Conservation (phyloP, 2,797 vertebrate species). For the Serranus cabrilla region DNA sequence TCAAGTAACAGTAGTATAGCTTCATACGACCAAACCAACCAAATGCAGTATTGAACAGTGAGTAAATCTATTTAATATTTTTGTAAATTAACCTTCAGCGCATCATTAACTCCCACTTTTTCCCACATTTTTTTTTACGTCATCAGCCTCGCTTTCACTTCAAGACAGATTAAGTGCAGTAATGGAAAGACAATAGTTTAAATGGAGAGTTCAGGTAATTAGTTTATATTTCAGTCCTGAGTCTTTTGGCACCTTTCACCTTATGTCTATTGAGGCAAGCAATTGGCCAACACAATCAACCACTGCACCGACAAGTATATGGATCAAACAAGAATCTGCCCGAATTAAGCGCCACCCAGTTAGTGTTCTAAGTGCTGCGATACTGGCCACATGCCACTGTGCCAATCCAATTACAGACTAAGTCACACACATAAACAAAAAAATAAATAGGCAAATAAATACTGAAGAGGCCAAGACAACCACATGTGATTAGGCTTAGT, state of each 20-base stretch:
- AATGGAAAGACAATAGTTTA: constrained; percentile 20
- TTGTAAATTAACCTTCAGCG: constrained; percentile 12
- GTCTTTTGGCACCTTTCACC: constrained; percentile 64
- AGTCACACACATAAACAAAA: constrained; percentile 25
- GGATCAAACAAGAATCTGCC: constrained; percentile 12
- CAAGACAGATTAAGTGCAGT: constrained; percentile 24
- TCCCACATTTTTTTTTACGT: constrained; percentile 19
- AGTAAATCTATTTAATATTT: constrained; percentile 19
- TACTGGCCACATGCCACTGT: constrained; percentile 18
- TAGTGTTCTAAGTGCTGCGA: constrained; percentile 45
- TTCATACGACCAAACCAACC: constrained; percentile 38
- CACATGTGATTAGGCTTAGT: constrained; percentile 31
- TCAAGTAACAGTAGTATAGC: constrained; percentile 59
- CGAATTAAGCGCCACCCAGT: constrained; percentile 19
- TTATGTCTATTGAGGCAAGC: constrained; percentile 32
- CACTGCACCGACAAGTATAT: not conserved
- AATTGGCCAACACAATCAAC: constrained; percentile 14
- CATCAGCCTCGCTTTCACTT: constrained; percentile 16
- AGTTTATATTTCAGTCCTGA: constrained; percentile 59
- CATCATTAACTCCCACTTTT: not conserved
- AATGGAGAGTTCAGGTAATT: constrained; percentile 45
- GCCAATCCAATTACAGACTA: constrained; percentile 21
- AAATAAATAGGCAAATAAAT: constrained; percentile 80
- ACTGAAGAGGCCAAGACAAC: constrained; percentile 34
- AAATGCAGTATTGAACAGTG: constrained; percentile 36